Base-by-base conservation (phyloP, 2,888 invertebrate genomes). In the Polymixis flavicincta region DNA sequence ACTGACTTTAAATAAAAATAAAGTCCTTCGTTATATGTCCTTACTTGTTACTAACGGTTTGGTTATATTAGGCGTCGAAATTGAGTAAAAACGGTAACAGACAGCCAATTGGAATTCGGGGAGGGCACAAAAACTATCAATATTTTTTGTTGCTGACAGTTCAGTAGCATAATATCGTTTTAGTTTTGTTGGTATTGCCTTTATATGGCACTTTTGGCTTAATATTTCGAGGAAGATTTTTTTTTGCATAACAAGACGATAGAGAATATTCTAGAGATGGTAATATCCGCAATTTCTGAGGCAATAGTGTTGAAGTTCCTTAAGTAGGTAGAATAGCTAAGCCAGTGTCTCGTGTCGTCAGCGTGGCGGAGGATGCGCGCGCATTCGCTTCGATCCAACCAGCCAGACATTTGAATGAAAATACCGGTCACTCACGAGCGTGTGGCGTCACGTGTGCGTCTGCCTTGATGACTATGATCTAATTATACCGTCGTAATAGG, bases 331-430 rank as follows among this genome's bases (percentile, higher is more conserved):
- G 71, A 83, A 83, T 83, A 84, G 85, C 86, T 86, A 80, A 89
- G 70, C 84, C 82, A 87, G 80, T 86, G 85, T 86, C 85, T 88
- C 77, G 86, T 89, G 83, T 87, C 86, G 88, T 87, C 85, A 88
- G 82, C 82, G 85, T 78, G 80, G 78, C 83, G 78, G 80, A 77
- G 83, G 78, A 73, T 95, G 96, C 96, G 96, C 96, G 96, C 96
- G 96, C 95, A 96, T 67, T 80, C 87, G 85, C 93, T 93, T 94
- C 96, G 96, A 95, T 96, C 95, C 94, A 89, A 69, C 77, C 80
- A 87, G 85, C 86, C 90, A 89, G 85, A 86, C 88, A 88, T 88
- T 91, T 95, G 93, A 95, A 95, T 95, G 95, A 95, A 95, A 92
- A 90, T 89, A 90, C 90, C 89, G 92, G 92, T 91, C 92, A 93